Conservation (phyloP, 2,888 invertebrate species). For the Caenorhabditis becei region DNA sequence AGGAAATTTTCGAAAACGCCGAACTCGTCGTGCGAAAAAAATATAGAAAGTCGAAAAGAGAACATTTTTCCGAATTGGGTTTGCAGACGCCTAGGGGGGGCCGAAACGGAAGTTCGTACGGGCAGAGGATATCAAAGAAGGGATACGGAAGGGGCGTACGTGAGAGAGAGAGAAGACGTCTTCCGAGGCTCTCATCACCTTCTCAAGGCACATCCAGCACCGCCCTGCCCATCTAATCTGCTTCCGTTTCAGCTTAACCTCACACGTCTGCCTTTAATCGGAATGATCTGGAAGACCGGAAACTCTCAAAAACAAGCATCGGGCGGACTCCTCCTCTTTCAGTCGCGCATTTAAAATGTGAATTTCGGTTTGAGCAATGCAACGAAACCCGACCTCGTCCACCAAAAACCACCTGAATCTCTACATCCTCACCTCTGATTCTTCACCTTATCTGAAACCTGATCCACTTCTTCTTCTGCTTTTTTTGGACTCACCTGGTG, state of each 20-base stretch:
- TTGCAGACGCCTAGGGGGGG: not conserved
- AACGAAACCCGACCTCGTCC: slow-evolving; percentile 18
- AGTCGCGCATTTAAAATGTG: not conserved
- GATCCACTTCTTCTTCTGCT: slow-evolving; percentile 17
- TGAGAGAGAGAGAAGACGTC: not conserved
- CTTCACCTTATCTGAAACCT: slow-evolving; percentile 5
- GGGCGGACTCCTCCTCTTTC: not conserved
- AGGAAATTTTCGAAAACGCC: not conserved
- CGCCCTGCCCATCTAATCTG: not conserved
- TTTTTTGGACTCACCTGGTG: slow-evolving; percentile 27
- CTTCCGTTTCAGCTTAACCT: slow-evolving; percentile 28
- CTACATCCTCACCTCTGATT: not conserved
- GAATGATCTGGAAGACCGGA: not conserved
- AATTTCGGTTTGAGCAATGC: not conserved
- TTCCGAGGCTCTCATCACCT: not conserved
- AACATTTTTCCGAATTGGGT: not conserved
- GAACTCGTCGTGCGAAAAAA: not conserved
- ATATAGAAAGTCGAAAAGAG: not conserved
- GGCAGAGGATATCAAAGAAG: not conserved
- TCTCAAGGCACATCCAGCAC: too few species aligned
- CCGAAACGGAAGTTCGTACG: slow-evolving; percentile 2
- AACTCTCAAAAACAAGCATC: not conserved
- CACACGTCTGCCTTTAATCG: not conserved
- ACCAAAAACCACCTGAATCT: slow-evolving; percentile 20
- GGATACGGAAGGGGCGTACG: not conserved